A percentile compares a stretch with the other conserved stretches of the same genome.
phyloP scores from a whole-genome alignment of 2,888 invertebrate species.

The Conus canariensis region DNA sequence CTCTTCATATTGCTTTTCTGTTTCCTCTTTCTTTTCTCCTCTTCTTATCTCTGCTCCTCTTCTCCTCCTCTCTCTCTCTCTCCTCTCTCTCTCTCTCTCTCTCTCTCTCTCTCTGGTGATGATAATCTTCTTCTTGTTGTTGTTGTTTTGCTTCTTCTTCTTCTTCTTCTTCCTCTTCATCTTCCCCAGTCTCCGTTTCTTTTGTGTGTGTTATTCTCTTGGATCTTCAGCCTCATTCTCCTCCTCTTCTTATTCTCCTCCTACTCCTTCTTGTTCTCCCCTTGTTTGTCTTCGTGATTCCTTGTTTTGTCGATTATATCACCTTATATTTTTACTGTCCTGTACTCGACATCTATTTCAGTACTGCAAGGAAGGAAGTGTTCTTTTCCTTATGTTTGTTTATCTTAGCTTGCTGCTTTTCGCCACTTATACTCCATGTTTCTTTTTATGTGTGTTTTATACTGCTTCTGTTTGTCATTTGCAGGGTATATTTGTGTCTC shows the following conservation, averaged over 20 bases:
- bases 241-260: background rate
- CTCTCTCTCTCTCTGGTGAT: background rate
- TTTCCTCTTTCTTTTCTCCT: background rate
- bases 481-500: constrained; percentile 75
- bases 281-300: background rate
- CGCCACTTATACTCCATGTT: background rate
- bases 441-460: background rate
- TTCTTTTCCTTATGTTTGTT: background rate
- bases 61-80: background rate
- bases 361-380: no score
- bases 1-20: background rate
- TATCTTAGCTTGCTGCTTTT: background rate
- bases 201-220: background rate
- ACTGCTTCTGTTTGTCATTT: constrained; percentile 45
- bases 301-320: background rate
- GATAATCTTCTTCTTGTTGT: background rate
- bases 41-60: background rate
- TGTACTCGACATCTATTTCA: background rate
- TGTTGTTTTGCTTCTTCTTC: background rate
- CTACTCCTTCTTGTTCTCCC: background rate
- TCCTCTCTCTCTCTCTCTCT: background rate
- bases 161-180: background rate
- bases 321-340: background rate
- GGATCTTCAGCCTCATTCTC: background rate
- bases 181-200: background rate